Percentiles rank a stretch among this genome's conserved stretches.
Evolutionary conservation across 2,113 vertebrate genomes (phyloP).

Genomic region (Aleadryas rufinucha): DNA sequence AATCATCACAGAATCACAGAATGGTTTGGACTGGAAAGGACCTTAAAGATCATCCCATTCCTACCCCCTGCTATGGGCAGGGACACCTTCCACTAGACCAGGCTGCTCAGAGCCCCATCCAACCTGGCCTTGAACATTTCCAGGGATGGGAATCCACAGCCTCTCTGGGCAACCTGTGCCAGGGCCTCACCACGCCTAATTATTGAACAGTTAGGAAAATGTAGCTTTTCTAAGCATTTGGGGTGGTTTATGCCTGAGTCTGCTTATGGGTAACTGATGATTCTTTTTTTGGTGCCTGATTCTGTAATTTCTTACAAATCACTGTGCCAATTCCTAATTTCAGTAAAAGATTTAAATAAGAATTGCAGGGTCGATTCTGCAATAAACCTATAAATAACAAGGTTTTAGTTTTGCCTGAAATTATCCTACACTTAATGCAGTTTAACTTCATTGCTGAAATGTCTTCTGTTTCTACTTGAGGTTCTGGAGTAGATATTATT

Average conservation of each 20-base stretch:
- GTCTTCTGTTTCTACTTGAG: slow-evolving; percentile 56
- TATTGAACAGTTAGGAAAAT: background rate
- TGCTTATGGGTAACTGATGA: background rate
- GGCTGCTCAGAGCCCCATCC: background rate
- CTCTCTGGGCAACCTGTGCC: background rate
- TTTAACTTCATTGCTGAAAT: background rate
- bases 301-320: background rate
- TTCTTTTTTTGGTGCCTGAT: background rate
- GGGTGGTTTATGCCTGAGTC: background rate
- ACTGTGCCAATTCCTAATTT: background rate
- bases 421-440: background rate
- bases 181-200: background rate
- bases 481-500: slow-evolving; percentile 81
- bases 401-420: background rate
- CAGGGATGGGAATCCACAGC: background rate
- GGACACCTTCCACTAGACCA: background rate
- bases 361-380: background rate
- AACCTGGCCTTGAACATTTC: background rate
- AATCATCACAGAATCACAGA: background rate
- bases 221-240: background rate
- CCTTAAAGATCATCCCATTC: rapidly evolving
- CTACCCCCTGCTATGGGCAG: background rate
- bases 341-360: background rate
- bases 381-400: background rate
- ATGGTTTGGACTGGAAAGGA: background rate